Evolutionary conservation across 2,113 vertebrate species (phyloP), one percentile per base, ranked within the genome.

Genomic region (Zapus hudsonius): DNA sequence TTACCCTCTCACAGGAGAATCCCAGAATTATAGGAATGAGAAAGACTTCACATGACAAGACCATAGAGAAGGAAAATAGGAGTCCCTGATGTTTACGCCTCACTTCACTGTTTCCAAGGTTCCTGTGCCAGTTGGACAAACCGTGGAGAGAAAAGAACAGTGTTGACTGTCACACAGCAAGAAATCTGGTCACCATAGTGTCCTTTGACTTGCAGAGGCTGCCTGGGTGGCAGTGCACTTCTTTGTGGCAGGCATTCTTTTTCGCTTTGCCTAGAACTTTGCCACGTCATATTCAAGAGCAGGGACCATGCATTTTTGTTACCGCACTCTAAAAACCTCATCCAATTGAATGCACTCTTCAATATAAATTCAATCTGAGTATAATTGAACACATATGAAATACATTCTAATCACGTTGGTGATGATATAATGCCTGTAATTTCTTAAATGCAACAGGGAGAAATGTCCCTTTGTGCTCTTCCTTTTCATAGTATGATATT

Each of bases 291-390:
- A 44, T 36, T 84, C 83, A 59, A 59, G 7, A 17, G 2, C 4
- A 89, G 59, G 5, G 36, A 33, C 7, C 11, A 52, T 73, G 84
- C 47, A 91, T 72, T 67, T 20, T 33, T 67, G 13, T 67, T 40
- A 7, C 2, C 59, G 93, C 20, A 36, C 33, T 92, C 84, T 83
- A 66, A 85, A 91, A 96, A 92, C 5, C 5, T 1, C 93, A 87
- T 22, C 10, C 44, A 31, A 27, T 1, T 42, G 47, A 88, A 17
- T 83, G 40, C 42, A 47, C 2, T 57, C 44, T 66, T 94, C 40
- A 61, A 78, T 67, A 81, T 72, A 84, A 88, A 82, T 76, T 84
- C 63, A 84, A 76, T 72, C 20, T 87, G 52, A 66, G 22, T 72
- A 81, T 29, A 81, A 31, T 47, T 67, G 44, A 90, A 94, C 66